phyloP scores from a whole-genome alignment of 64 coral and sea anemone genomes.

The Actinia tenebrosa region DNA sequence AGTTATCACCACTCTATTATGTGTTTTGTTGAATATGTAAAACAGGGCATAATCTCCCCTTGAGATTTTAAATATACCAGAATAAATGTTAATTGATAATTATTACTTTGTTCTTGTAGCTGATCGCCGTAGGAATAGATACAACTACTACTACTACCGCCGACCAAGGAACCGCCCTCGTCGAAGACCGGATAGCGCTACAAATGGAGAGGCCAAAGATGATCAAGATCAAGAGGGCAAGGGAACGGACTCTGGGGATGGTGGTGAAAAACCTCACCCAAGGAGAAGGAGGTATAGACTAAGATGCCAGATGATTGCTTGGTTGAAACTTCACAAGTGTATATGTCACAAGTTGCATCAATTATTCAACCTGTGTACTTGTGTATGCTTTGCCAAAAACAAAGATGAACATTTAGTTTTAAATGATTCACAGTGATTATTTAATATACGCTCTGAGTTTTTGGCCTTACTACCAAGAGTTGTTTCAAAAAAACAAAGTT shows the following conservation, averaged over 20 bases:
- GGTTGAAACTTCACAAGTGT: no score
- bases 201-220: constrained; percentile 42
- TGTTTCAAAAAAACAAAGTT: background rate
- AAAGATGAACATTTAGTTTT: constrained; percentile 15
- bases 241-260: constrained; percentile 35
- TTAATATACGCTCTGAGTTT: constrained; percentile 25
- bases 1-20: no score
- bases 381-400: background rate
- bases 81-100: no score
- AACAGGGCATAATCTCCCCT: no score
- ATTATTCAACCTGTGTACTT: no score
- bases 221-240: constrained; percentile 41
- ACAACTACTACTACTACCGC: constrained; percentile 64
- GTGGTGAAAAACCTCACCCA: constrained; percentile 36
- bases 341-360: background rate
- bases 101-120: background rate
- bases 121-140: constrained; percentile 68
- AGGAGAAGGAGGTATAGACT: background rate
- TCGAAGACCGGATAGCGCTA: constrained; percentile 64
- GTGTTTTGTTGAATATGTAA: no score
- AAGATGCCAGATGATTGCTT: background rate
- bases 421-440: constrained; percentile 1
- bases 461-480: background rate
- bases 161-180: constrained; percentile 75
- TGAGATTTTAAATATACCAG: no score